Conservation (phyloP, 2,888 invertebrate species). For the Aethes cnicana region DNA sequence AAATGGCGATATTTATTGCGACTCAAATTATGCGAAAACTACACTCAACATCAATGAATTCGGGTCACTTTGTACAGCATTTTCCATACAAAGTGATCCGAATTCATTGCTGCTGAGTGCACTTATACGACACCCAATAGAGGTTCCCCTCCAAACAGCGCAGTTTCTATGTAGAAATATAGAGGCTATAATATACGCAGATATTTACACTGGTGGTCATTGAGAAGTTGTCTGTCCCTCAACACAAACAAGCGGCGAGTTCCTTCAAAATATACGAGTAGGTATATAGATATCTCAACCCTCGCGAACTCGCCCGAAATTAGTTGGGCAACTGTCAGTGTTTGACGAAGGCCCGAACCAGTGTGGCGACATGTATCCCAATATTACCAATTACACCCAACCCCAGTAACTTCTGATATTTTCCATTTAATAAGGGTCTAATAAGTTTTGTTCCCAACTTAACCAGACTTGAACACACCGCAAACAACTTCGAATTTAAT, state of each 20-base stretch:
- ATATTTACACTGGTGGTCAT: constrained; percentile 7
- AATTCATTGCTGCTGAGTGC: too few relatives aligned
- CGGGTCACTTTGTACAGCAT: too few relatives aligned
- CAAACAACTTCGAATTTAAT: constrained; percentile 9
- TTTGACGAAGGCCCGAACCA: constrained; percentile 22
- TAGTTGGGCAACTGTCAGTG: constrained; percentile 29
- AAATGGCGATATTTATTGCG: too few relatives aligned
- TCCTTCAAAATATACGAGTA: constrained; percentile 13
- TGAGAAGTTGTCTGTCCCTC: constrained; percentile 2
- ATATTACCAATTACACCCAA: constrained; percentile 25
- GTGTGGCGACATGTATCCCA: constrained; percentile 14
- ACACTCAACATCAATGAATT: too few relatives aligned
- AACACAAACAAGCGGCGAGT: constrained; percentile 8
- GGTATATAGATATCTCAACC: too few relatives aligned
- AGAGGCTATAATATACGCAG: background rate
- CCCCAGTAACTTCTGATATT: constrained; percentile 16
- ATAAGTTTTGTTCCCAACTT: constrained; percentile 16
- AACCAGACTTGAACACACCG: constrained; percentile 1
- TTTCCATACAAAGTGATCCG: too few relatives aligned
- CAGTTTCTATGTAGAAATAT: too few relatives aligned
- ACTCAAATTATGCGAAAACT: too few relatives aligned
- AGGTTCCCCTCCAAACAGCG: too few relatives aligned
- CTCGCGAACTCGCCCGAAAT: constrained; percentile 10
- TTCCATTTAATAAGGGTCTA: constrained; percentile 17
- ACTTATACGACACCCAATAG: too few relatives aligned